Evolutionary conservation across 2,888 invertebrate genomes (phyloP).

Genomic region (Diplazon laetatorius): DNA sequence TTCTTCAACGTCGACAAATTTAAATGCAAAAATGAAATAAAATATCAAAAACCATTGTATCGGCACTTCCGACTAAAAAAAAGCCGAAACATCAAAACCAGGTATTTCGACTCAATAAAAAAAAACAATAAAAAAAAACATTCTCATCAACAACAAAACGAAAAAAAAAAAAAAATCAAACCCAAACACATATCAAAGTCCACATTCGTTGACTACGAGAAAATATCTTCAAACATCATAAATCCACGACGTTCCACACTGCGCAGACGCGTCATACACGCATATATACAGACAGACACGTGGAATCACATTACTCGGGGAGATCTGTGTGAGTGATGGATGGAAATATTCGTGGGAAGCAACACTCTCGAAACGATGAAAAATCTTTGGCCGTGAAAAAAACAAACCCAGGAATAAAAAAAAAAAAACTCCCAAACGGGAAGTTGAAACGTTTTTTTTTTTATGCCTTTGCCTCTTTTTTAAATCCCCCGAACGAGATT

Average conservation of each 20-base stretch:
- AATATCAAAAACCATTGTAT: no score
- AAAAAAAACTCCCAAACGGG: constrained; percentile 40
- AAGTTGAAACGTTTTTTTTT: constrained; percentile 55
- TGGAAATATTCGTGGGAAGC: constrained; percentile 61
- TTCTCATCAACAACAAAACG: no score
- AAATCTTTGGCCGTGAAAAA: constrained; percentile 28
- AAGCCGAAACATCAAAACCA: no score
- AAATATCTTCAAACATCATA: constrained; percentile 13
- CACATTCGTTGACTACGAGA: not conserved
- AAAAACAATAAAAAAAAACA: no score
- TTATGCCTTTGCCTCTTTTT: constrained; percentile 41
- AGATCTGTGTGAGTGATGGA: constrained; percentile 56
- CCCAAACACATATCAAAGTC: no score
- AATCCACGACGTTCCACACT: constrained; percentile 23
- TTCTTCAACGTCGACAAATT: no score
- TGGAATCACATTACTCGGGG: constrained; percentile 47
- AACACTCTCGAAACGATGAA: constrained; percentile 19
- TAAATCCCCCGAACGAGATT: constrained; percentile 61
- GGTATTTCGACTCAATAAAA: no score
- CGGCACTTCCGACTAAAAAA: no score
- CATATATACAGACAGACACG: no score
- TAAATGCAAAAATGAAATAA: no score
- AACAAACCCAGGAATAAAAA: not conserved
- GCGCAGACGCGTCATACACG: constrained; percentile 13
- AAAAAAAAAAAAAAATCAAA: no score